Evolutionary conservation across 2,888 invertebrate genomes (phyloP).

Genomic region (Dasysyrphus albostriatus): DNA sequence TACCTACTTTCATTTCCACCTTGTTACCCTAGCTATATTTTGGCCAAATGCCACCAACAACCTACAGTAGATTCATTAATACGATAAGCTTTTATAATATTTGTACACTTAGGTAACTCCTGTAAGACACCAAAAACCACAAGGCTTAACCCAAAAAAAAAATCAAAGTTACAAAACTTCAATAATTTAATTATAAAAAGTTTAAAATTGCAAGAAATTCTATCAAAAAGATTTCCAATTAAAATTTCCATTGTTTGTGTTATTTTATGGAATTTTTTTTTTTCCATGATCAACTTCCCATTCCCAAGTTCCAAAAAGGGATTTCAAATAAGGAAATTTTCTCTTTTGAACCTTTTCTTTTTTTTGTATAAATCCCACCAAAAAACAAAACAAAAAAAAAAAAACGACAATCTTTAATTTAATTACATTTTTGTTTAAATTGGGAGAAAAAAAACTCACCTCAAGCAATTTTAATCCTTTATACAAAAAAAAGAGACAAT

Average conservation of each 20-base stretch:
- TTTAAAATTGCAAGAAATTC: neutral
- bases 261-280: neutral
- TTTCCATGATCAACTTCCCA: neutral
- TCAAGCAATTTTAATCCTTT: conserved; percentile 8
- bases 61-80: too few species aligned
- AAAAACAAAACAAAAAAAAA: neutral
- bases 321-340: conserved; percentile 6
- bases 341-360: neutral
- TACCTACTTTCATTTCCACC: too few species aligned
- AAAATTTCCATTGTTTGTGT: conserved; percentile 5
- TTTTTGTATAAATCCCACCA: neutral
- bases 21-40: too few species aligned
- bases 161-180: neutral
- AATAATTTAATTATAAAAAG: neutral
- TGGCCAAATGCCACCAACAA: too few species aligned
- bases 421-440: neutral
- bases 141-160: neutral
- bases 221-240: conserved; percentile 15
- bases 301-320: neutral
- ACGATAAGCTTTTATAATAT: too few species aligned
- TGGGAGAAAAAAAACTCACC: neutral
- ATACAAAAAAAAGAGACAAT: neutral
- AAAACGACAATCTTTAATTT: neutral
- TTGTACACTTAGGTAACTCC: too few species aligned
- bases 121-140: neutral